Evolutionary conservation across 2,888 invertebrate species (phyloP), one percentile per base, ranked within the genome.

Genomic region (Sesamia inferens): DNA sequence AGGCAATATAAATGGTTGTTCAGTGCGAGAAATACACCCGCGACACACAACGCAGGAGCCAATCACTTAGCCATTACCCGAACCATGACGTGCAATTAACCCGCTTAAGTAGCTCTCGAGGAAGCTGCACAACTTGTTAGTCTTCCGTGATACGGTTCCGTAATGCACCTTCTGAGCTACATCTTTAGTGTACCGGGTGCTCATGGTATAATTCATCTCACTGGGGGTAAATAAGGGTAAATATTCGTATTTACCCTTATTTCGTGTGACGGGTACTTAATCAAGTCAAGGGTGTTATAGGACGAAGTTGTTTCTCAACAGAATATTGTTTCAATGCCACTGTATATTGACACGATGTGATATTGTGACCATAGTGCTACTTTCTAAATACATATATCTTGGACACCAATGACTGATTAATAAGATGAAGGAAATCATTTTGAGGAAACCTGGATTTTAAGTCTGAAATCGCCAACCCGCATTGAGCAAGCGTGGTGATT

Each of bases 171-270:
- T 83, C 68, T 75, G 61, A 13, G 14, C 0, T 19, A 13, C 16
- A 5, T n/a, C 5, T 58, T 55, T 11, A 2, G 11, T n/a, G 19
- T 65, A 22, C 13, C 11, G 54, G 19, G 82, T 79, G 79, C 82
- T 84, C 74, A 71, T 76, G 73, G 80, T 68, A 86, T 85, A 82
- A 82, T 86, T 86, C 85, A 86, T 86, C 80, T 77, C 74, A 57
- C 66, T 57, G 78, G 79, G 66, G 61, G 85, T 85, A 84, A 83
- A 82, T 84, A 84, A 74, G 75, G 58, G 85, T 83, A 85, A 83
- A 82, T 85, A 83, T 85, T 83, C 85, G 76, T 79, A 85, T 81
- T 77, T 77, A 75, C 84, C 84, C 79, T 83, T 81, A 86, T 86
- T 84, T 68, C 62, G 69, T 65, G 64, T 83, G 82, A 79, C 81